Conservation (phyloP, 2,888 invertebrate genomes). For the Leptarthrus brevirostris region DNA sequence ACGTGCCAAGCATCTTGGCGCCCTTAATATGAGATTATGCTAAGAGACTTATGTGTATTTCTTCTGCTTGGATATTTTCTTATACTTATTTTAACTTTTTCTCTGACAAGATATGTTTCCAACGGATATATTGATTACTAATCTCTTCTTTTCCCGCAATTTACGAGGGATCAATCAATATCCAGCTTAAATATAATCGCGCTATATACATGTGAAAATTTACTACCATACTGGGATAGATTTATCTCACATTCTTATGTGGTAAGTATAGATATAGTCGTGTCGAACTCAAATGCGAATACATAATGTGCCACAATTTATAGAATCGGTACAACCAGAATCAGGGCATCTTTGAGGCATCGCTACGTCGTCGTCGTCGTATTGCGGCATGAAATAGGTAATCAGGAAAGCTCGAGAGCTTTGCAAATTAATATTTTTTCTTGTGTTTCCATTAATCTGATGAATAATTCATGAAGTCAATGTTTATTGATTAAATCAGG, state of each 20-base stretch:
- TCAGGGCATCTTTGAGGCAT: neutral
- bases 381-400: conserved; percentile 16
- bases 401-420: conserved; percentile 31
- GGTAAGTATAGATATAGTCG: too few relatives aligned
- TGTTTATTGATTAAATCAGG: conserved; percentile 35
- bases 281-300: neutral
- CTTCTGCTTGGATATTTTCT: too few relatives aligned
- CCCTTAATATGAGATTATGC: too few relatives aligned
- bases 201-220: neutral
- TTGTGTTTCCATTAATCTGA: conserved; percentile 42
- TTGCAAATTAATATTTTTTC: conserved; percentile 41
- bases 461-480: conserved; percentile 39
- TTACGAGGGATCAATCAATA: conserved; percentile 32
- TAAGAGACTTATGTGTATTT: too few relatives aligned
- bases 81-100: too few relatives aligned
- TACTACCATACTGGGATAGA: neutral
- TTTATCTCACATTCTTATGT: neutral
- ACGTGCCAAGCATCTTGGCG: too few relatives aligned
- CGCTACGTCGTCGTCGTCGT: neutral
- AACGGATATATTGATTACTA: too few relatives aligned
- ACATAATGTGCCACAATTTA: conserved; percentile 19
- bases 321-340: conserved; percentile 1
- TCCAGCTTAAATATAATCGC: conserved; percentile 22
- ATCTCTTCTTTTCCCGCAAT: conserved; percentile 25
- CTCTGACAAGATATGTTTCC: too few relatives aligned